Base-by-base conservation (phyloP, 2,888 invertebrate species). In the Synanthedon tipuliformis region DNA sequence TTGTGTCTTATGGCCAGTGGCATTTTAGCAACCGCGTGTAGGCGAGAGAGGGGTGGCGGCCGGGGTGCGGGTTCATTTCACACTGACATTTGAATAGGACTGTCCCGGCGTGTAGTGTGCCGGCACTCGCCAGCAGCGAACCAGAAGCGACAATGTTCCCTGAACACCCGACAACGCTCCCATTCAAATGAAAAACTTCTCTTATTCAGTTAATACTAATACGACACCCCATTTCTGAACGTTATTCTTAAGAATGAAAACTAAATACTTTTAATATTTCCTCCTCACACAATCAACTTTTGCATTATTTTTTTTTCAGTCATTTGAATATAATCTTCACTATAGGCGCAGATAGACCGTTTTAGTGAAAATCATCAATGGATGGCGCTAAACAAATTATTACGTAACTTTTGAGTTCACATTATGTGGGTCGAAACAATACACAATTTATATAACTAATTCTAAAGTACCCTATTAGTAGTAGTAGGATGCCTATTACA, bases 31-130 rank as follows among this genome's bases (percentile, higher is more conserved):
- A 73, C 71, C 68, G 61, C 56, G 69, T 59, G 68, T 71, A 60
- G 58, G 48, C 52, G 56, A 48, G 57, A 51, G 51, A 34, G 59
- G 55, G 52, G 63, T 50, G 48, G 34, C 34, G 59, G 63, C 65
- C 69, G 64, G 66, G 66, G 59, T 54, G 62, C 58, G 66, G 66
- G 67, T 62, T 68, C 71, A 70, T 71, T 73, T 78, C 81, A 77
- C 74, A 65, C 70, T 86, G 87, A 87, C 87, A 86, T 86, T 85
- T 87, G 85, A 87, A 87, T 87, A 80, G 87, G 77, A 74, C 83
- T 78, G 84, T 78, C 81, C 71, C 81, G 83, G 78, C 83, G 76
- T 81, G n/a, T n/a, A n/a, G n/a, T n/a, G 75, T 83, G 82, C 81
- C 84, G 83, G 83, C 85, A 83, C 81, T 81, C 81, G 71, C 56